Evolutionary conservation across 2,888 invertebrate species (phyloP), one percentile per base, ranked within the genome.

Genomic region (Calliopum simillimum): DNA sequence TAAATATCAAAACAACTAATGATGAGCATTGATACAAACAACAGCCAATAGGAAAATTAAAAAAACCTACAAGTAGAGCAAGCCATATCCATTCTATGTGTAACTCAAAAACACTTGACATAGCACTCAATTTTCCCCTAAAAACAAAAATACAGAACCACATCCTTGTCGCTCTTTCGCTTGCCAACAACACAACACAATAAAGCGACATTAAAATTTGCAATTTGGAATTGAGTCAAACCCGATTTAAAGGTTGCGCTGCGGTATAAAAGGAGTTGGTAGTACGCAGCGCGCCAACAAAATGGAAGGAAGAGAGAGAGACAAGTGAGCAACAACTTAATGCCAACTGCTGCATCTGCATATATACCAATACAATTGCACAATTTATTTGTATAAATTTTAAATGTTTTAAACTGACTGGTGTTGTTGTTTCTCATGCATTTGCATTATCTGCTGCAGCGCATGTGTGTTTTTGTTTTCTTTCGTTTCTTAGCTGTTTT

Each of bases 31-130:
- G n/a, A n/a, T n/a, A n/a, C n/a, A n/a, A n/a, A n/a, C n/a, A n/a
- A n/a, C n/a, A n/a, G n/a, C n/a, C n/a, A n/a, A n/a, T n/a, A n/a
- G n/a, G n/a, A n/a, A n/a, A n/a, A n/a, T n/a, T n/a, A n/a, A n/a
- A n/a, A n/a, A n/a, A n/a, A n/a, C n/a, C n/a, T n/a, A n/a, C n/a
- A n/a, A n/a, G n/a, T n/a, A n/a, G n/a, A n/a, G n/a, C n/a, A n/a
- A n/a, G n/a, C n/a, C n/a, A n/a, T n/a, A n/a, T n/a, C n/a, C n/a
- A n/a, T n/a, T n/a, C n/a, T 73, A 74, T 76, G 74, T 76, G 75
- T 73, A 74, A 75, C 74, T 72, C 71, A 74, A 74, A 72, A 74
- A 73, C 70, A 73, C 70, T 65, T 72, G 69, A 64, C 67, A 71
- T 71, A 67, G 70, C 71, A 72, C 59, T 63, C 70, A 55, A 43